Conservation (phyloP, 2,888 invertebrate species). For the Neria commutata region DNA sequence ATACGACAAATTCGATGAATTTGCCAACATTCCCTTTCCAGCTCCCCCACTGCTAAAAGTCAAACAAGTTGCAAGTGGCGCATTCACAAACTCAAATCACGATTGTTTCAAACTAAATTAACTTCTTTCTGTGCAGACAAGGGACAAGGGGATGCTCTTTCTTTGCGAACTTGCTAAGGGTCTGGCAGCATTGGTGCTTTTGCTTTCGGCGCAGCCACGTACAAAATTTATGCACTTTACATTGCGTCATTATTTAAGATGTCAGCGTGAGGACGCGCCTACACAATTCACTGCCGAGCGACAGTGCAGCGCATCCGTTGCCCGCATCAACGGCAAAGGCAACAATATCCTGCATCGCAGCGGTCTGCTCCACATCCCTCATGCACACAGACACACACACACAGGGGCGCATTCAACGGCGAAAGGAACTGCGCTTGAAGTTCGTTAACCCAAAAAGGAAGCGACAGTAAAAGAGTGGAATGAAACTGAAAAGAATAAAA, state of each 20-base stretch:
- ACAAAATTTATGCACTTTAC: neutral
- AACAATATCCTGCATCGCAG: neutral
- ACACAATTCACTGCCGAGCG: neutral
- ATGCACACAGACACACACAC: neutral
- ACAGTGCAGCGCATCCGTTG: too few relatives aligned
- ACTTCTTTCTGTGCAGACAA: too few relatives aligned
- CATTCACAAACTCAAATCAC: too few relatives aligned
- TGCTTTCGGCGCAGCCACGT: neutral
- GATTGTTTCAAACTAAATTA: too few relatives aligned
- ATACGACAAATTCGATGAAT: too few relatives aligned
- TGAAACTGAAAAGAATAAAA: too few relatives aligned
- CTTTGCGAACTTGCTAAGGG: neutral
- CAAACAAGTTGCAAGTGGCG: too few relatives aligned
- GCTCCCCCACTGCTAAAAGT: too few relatives aligned
- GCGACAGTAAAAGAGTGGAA: too few relatives aligned
- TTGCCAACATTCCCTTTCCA: too few relatives aligned
- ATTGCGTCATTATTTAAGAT: neutral
- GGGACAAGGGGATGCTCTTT: too few relatives aligned
- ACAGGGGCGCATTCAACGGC: neutral
- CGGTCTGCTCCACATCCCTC: neutral
- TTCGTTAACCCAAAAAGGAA: too few relatives aligned
- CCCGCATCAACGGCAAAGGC: neutral
- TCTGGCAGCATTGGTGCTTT: neutral
- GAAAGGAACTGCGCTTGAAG: neutral
- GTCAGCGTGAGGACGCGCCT: neutral